These are phyloP conservation scores for Drosophila neutralis DNA, from an alignment of 2,888 invertebrate genomes.

Conservation along the genomic window DNA sequence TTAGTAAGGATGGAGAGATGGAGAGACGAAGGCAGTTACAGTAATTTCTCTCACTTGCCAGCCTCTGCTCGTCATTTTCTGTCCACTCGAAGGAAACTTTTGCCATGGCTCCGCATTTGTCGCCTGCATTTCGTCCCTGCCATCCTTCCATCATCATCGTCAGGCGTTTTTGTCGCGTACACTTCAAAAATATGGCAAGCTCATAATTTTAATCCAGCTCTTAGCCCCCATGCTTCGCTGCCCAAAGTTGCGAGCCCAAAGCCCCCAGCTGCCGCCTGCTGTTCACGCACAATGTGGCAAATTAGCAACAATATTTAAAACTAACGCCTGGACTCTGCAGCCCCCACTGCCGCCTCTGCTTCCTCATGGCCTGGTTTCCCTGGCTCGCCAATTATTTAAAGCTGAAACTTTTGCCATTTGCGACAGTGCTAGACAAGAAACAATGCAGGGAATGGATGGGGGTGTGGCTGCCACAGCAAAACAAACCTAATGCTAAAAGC, in stretches of 20 bases:
- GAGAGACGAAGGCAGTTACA: slow-evolving; percentile 16
- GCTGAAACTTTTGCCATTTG: slow-evolving; percentile 72
- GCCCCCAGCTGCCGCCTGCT: slow-evolving; percentile 27
- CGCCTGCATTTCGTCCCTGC: slow-evolving; percentile 7
- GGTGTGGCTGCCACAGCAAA: slow-evolving; percentile 23
- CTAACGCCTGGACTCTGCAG: slow-evolving; percentile 60
- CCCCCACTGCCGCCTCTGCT: neutral
- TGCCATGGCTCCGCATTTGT: slow-evolving; percentile 16
- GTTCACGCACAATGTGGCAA: slow-evolving; percentile 78
- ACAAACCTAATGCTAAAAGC: slow-evolving; percentile 69
- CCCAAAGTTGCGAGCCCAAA: neutral
- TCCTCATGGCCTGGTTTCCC: slow-evolving; percentile 1
- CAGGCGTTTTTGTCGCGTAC: slow-evolving; percentile 43
- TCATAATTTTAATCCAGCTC: slow-evolving; percentile 78
- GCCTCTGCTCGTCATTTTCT: slow-evolving; percentile 38
- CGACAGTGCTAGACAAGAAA: slow-evolving; percentile 53
- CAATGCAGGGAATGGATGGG: slow-evolving; percentile 10
- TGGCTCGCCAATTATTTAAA: slow-evolving; percentile 72
- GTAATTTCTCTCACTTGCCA: slow-evolving; percentile 53
- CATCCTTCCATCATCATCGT: slow-evolving; percentile 55
- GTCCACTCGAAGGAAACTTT: slow-evolving; percentile 48
- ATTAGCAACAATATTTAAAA: slow-evolving; percentile 79
- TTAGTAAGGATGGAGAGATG: slow-evolving; percentile 16
- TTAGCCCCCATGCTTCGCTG: neutral
- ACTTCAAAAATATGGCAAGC: slow-evolving; percentile 77